Evolutionary conservation across 2,113 vertebrate species (phyloP).

Genomic region (Gulo gulo): DNA sequence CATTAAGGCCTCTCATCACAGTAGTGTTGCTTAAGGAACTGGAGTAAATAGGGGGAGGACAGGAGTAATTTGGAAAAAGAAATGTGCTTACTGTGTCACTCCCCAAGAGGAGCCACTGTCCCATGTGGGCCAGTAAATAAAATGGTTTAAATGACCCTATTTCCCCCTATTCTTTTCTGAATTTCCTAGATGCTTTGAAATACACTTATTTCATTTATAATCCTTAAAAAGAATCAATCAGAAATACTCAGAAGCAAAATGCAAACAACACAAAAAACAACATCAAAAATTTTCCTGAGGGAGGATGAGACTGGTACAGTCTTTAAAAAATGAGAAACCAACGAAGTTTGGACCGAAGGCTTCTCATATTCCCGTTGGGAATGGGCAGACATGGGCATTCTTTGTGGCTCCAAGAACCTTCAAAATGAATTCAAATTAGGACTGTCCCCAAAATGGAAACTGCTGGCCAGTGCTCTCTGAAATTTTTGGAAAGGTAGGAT

Average conservation of each 20-base stretch:
- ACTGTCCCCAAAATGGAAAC: background rate
- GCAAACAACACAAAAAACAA: background rate
- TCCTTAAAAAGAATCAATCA: background rate
- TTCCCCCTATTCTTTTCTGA: background rate
- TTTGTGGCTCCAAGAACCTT: background rate
- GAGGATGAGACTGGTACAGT: background rate
- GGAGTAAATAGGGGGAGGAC: background rate
- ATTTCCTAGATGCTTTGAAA: slow-evolving; percentile 15
- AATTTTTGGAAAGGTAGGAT: slow-evolving; percentile 2
- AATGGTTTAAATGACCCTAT: background rate
- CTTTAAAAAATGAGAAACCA: background rate
- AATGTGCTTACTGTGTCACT: background rate
- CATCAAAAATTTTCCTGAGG: background rate
- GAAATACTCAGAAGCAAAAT: background rate
- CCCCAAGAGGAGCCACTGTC: background rate
- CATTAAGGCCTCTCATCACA: background rate
- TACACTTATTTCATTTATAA: background rate
- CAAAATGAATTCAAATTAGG: slow-evolving; percentile 14
- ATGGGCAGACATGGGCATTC: background rate
- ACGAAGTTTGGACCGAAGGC: background rate
- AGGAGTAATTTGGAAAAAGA: background rate
- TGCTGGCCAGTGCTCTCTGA: background rate
- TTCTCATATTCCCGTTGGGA: background rate
- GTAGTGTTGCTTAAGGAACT: background rate
- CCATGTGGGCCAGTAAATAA: background rate